A percentile compares a stretch with the other conserved stretches of the same genome.
phyloP scores from a whole-genome alignment of 2,113 vertebrate species.

The Psammodynastes pulverulentus region DNA sequence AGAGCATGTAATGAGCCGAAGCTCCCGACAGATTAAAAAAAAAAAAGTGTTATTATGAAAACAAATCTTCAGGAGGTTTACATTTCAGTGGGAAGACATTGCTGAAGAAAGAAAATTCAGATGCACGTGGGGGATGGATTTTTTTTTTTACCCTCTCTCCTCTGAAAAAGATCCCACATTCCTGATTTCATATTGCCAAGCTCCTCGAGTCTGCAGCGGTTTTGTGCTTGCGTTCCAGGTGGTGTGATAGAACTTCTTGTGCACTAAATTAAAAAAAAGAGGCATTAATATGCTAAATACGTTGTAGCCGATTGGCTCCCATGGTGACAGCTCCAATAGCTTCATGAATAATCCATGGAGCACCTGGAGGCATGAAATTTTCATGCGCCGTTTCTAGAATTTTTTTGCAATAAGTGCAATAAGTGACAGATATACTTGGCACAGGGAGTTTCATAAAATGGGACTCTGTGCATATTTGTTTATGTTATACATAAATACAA shows the following conservation, averaged over 20 bases:
- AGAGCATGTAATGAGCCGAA: constrained; percentile 79
- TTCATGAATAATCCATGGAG: constrained; percentile 76
- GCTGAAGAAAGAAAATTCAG: constrained; percentile 46
- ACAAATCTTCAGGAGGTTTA: constrained; percentile 46
- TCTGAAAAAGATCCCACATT: constrained; percentile 51
- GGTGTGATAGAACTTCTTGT: constrained; percentile 56
- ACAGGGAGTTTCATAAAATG: constrained; percentile 47
- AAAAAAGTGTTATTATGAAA: constrained; percentile 49
- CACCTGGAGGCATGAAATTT: constrained; percentile 76
- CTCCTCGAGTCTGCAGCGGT: constrained; percentile 53
- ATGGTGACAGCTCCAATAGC: constrained; percentile 66
- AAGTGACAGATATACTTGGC: constrained; percentile 60
- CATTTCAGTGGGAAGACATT: constrained; percentile 30
- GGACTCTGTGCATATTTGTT: not conserved
- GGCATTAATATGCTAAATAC: constrained; percentile 77
- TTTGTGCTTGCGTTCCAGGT: constrained; percentile 65
- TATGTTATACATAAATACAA: constrained; percentile 29
- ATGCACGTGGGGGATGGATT: not conserved
- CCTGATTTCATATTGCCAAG: constrained; percentile 56
- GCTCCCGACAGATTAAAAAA: constrained; percentile 44
- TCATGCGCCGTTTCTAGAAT: constrained; percentile 64
- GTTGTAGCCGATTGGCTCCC: constrained; percentile 70
- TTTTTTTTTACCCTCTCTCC: not conserved
- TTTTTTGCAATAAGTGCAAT: constrained; percentile 56
- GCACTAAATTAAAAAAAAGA: constrained; percentile 64